Conservation (phyloP, 2,797 vertebrate genomes). For the Amniataba percoides region DNA sequence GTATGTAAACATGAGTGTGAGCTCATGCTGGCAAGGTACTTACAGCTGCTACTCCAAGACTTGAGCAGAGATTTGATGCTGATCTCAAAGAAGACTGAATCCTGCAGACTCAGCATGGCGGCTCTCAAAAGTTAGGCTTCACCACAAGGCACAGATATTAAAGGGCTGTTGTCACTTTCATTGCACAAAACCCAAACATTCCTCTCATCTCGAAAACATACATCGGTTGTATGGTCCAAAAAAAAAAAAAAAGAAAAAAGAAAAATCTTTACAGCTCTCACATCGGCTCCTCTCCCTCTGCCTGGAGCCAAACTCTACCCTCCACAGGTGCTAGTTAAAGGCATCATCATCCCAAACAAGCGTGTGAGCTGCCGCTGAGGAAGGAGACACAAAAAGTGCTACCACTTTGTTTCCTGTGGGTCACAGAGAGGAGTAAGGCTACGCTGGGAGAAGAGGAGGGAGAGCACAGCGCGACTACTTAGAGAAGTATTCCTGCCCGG, state of each 20-base stretch:
- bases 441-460: constrained; percentile 35
- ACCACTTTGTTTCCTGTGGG: constrained; percentile 41
- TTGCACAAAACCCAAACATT: constrained; percentile 47
- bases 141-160: constrained; percentile 65
- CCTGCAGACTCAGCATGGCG: constrained; percentile 97
- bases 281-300: constrained; percentile 30
- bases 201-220: constrained; percentile 35
- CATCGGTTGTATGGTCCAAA: constrained; percentile 10
- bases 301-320: constrained; percentile 55
- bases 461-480: constrained; percentile 55
- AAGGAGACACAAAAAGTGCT: constrained; percentile 31
- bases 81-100: constrained; percentile 98
- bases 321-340: constrained; percentile 65
- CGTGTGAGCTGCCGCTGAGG: constrained; percentile 30
- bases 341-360: constrained; percentile 66
- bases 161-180: constrained; percentile 41
- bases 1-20: constrained; percentile 77
- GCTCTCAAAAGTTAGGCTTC: constrained; percentile 64
- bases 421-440: constrained; percentile 45
- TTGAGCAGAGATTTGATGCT: constrained; percentile 98
- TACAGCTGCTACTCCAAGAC: constrained; percentile 96
- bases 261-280: background rate
- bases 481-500: constrained; percentile 69
- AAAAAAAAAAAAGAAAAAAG: background rate
- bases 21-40: constrained; percentile 86